These are phyloP conservation scores for Cairina moschata DNA, from an alignment of 2,113 vertebrate genomes.

Conservation along the genomic window DNA sequence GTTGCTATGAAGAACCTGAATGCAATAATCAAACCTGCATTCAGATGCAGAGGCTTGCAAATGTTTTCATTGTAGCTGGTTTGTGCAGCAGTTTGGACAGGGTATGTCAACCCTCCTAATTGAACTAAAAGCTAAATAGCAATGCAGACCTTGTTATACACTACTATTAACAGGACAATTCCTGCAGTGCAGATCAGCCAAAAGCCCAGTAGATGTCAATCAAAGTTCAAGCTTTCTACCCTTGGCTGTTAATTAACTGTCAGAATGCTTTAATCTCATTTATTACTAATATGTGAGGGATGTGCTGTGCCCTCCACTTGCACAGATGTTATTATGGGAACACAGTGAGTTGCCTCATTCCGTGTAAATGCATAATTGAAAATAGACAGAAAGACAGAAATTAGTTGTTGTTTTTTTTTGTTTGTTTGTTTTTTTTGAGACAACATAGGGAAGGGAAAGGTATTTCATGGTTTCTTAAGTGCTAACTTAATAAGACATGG, in stretches of 20 bases:
- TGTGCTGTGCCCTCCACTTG: not conserved
- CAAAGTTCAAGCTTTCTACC: slow-evolving; percentile 1
- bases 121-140: not conserved
- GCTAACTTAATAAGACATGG: not conserved
- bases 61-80: not conserved
- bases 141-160: not conserved
- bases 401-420: no score
- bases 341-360: not conserved
- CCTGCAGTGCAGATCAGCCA: slow-evolving; percentile 3
- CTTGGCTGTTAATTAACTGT: slow-evolving; percentile 9
- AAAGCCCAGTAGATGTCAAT: slow-evolving; percentile 21
- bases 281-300: not conserved
- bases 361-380: not conserved
- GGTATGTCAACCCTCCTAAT: not conserved
- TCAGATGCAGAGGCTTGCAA: not conserved
- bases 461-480: not conserved
- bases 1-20: not conserved
- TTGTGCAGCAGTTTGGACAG: not conserved
- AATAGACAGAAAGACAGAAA: not conserved
- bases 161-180: not conserved
- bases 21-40: not conserved
- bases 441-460: accelerated
- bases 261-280: not conserved
- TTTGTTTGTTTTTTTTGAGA: not conserved
- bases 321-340: not conserved